A percentile compares a stretch with the other conserved stretches of the same genome.
These are phyloP conservation scores for Tragelaphus buxtoni DNA, from an alignment of 2,113 vertebrate genomes.

Conservation along the genomic window DNA sequence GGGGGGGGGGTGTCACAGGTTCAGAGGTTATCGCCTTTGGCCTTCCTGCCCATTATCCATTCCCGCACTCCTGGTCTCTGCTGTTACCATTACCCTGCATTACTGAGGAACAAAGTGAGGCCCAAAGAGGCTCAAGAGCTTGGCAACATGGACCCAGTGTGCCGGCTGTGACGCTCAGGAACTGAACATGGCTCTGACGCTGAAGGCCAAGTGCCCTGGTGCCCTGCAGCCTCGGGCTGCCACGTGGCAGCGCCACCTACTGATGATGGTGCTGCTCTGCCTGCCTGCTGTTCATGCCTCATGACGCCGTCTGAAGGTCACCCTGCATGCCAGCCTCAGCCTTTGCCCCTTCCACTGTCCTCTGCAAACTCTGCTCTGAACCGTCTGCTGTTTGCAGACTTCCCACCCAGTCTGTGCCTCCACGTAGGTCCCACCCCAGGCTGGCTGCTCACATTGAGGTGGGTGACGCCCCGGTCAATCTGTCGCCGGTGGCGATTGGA, in stretches of 20 bases:
- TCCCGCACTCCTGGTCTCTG: background rate
- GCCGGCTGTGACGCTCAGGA: background rate
- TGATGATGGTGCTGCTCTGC: background rate
- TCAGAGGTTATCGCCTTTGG: background rate
- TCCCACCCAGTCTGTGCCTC: background rate
- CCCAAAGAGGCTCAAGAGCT: background rate
- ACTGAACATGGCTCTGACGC: background rate
- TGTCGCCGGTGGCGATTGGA: constrained; percentile 92
- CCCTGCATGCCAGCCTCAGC: background rate
- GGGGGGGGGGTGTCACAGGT: background rate
- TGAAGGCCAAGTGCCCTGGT: background rate
- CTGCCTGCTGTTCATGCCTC: fast-evolving
- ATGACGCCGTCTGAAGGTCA: fast-evolving
- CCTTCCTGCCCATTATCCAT: background rate
- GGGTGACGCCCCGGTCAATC: constrained; percentile 87
- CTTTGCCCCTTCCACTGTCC: background rate
- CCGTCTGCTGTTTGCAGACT: background rate
- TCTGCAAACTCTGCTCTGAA: background rate
- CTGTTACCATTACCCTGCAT: background rate
- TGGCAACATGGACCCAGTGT: fast-evolving
- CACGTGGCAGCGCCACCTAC: background rate
- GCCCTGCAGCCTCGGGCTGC: background rate
- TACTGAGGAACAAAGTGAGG: background rate
- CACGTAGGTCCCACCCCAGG: fast-evolving
- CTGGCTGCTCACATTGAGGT: constrained; percentile 85